Evolutionary conservation across 1,140 invertebrate genomes (phyloP), one percentile per base, ranked within the genome.

Genomic region (Andrena cerasifolii): DNA sequence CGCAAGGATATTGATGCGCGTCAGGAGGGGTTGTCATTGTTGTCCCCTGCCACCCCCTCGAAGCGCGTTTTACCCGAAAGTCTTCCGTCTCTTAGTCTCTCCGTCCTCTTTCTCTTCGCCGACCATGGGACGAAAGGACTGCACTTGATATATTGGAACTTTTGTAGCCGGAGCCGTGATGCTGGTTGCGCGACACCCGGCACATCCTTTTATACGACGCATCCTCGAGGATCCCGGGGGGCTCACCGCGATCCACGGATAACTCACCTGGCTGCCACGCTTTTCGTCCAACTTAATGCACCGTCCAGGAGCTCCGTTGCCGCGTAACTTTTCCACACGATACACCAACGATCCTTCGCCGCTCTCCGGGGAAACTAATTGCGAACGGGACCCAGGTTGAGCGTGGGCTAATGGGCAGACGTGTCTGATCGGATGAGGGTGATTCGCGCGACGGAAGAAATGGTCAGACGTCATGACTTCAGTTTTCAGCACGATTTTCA

Each of bases 131-230:
- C 73, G 78, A 86, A 85, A 85, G 78, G 78, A 87, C 80, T 85
- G 78, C 86, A 85, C 78, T 87, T 87, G 83, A 87, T 87, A 81
- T 87, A 87, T 87, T 87, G 80, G 75, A 72, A 87, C 83, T 87
- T 87, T 87, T 87, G 83, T 87, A 82, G 65, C 80, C 56, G 79
- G 73, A 66, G 58, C 31, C 66, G 72, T 78, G 47, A 24, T 49
- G 71, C 79, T 65, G 36, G 78, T 80, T 72, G 83, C 85, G 86
- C 72, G 85, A 87, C 86, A 86, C 72, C 85, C 82, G 82, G 86
- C 86, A 68, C 83, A 84, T 86, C 85, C 85, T 73, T 86, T 86
- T 84, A 86, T 86, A 68, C 61, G 54, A n/a, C 61, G 78, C n/a
- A n/a, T n/a, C 73, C 62, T 12, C 82, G 78, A 77, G 68, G 68